Evolutionary conservation across 2,797 vertebrate genomes (phyloP), one percentile per base, ranked within the genome.

Genomic region (Simalia tracyae): DNA sequence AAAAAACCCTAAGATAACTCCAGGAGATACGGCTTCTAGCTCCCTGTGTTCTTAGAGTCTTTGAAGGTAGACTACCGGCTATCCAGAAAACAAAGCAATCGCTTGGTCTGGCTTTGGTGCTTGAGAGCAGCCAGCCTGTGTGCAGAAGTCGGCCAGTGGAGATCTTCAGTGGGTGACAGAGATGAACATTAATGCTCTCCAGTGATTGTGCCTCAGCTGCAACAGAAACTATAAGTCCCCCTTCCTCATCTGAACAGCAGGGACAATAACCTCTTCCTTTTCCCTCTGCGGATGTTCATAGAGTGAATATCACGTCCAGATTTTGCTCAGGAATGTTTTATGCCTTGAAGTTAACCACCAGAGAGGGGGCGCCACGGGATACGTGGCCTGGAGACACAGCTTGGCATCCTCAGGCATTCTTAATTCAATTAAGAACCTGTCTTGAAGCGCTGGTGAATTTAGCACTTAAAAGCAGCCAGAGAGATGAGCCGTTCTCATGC

Each of bases 381-480:
- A 76, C 15, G 46, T 24, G 3, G 17, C 31, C 56, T 76, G 26
- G 26, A 60, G n/a, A 26, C 42, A 26, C 36, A 0, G 2, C 17
- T 86, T 61, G 24, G 88, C 88, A 81, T 19, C 42, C 36, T 50
- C 56, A 0, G 8, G 42, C 28, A 19, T 63, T 54, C 88, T 89
- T 54, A 36, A 76, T 89, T 86, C 46, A 92, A 63, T 90, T 63
- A 76, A 76, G 31, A 26, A 2, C 5, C 46, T 22, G 57, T 9
- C 57, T 87, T n/a, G 5, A 85, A 92, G 46, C 26, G 28, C 84
- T n/a, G 42, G 28, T 22, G 54, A 61, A 42, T 81, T 81, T 85
- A 76, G 92, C 54, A 19, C 56, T 87, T 90, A 85, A 85, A 64
- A 88, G 87, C 91, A 66, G 24, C 46, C 24, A 56, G 60, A 56